Evolutionary conservation across 2,113 vertebrate species (phyloP).

Genomic region (Ramphastos sulfuratus): DNA sequence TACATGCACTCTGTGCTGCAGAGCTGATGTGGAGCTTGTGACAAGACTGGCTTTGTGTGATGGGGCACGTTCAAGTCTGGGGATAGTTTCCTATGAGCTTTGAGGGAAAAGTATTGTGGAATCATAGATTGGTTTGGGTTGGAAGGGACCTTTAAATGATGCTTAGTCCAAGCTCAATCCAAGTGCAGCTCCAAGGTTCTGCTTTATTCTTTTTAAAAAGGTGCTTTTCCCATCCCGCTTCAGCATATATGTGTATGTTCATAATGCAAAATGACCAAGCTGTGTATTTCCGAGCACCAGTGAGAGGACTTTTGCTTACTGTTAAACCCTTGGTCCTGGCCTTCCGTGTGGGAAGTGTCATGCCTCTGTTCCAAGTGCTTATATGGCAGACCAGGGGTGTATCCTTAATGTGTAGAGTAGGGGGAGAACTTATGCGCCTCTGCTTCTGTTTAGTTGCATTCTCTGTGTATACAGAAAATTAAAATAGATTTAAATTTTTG

Average conservation of each 20-base stretch:
- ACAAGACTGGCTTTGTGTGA: constrained; percentile 78
- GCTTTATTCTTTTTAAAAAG: background rate
- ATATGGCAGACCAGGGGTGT: background rate
- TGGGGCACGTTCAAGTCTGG: background rate
- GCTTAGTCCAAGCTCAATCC: background rate
- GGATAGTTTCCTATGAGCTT: constrained; percentile 36
- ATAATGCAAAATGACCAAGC: background rate
- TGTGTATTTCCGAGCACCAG: background rate
- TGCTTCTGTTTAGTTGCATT: background rate
- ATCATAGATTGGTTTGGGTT: too few relatives aligned
- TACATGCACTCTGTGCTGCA: constrained; percentile 69
- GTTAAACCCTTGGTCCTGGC: background rate
- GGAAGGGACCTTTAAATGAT: too few relatives aligned
- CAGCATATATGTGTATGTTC: background rate
- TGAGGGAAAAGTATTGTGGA: background rate
- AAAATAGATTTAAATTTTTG: constrained; percentile 14
- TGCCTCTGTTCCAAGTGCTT: background rate
- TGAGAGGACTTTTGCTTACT: background rate
- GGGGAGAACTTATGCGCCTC: background rate
- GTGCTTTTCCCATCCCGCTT: background rate
- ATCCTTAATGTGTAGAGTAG: background rate
- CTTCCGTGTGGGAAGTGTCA: background rate
- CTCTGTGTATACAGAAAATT: background rate
- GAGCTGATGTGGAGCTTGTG: constrained; percentile 54
- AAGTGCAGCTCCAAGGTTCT: constrained; percentile 17